Base-by-base conservation (phyloP, 1,140 invertebrate species). In the Oncopeltus fasciatus region DNA sequence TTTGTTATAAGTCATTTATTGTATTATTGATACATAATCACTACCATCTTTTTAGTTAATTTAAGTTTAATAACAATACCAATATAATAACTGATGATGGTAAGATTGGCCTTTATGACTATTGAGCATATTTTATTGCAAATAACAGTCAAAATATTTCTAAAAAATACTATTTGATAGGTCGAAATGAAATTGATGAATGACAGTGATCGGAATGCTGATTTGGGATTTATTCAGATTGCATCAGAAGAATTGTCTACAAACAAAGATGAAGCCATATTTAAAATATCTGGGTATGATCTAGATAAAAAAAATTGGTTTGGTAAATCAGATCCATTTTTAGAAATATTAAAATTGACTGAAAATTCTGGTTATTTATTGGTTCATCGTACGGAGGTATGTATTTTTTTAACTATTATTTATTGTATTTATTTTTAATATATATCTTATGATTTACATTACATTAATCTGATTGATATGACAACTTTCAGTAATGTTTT, bases 261-360 rank as follows among this genome's bases (percentile, higher is more conserved):
- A 14, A 68, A 72, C 11, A 77, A 78, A 66, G 80, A 79, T 71
- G 81, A 80, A 73, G 77, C 80, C 51, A 68, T 64, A 38, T 69
- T 73, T 46, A 74, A 73, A 68, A 73, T 77, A 63, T 68, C 66
- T 65, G 74, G 73, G 8, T 64, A 69, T 43, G 69, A 72, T 26
- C 66, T 75, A 14, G 74, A 75, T 33, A 74, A 74, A 61, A 74
- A 79, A 73, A 75, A 80, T 69, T 80, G 76, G 63, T 72, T 81
- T 68, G 76, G 78, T 20, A 78, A 78, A 69, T 80, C 76, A 38
- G 77, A 79, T 69, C 79, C 79, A 11, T 82, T 80, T 68, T 69
- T 81, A 56, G 79, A 80, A 67, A 75, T 83, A 59, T 74, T 70
- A 27, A 75, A 77, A 66, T 68, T 72, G 8, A 76, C 73, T 49